Evolutionary conservation across 2,888 invertebrate genomes (phyloP).

Genomic region (Trilocha varians): DNA sequence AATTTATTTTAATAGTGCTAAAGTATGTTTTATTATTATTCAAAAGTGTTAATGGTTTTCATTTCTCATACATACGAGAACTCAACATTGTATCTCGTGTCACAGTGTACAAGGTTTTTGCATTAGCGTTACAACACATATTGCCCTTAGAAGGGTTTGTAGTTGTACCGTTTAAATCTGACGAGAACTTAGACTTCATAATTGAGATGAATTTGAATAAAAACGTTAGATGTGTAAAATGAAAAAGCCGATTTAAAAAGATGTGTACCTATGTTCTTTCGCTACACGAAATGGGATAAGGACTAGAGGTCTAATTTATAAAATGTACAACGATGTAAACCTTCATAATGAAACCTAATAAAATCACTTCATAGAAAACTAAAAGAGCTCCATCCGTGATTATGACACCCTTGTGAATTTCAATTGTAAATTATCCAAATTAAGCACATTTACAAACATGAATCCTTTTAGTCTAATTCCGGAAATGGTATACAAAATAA

Average conservation of each 20-base stretch:
- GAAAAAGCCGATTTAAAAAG: no score
- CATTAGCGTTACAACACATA: background rate
- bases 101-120: background rate
- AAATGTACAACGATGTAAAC: no score
- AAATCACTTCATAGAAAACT: no score
- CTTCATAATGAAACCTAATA: no score
- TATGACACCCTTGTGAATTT: no score
- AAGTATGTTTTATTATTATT: background rate
- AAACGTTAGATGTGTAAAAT: no score
- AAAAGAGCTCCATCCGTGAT: no score
- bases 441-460: background rate
- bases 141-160: background rate
- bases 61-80: background rate
- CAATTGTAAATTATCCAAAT: background rate
- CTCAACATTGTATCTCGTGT: background rate
- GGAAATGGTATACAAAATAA: background rate
- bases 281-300: no score
- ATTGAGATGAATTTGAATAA: no score
- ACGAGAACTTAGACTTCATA: no score
- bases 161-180: background rate
- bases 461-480: background rate
- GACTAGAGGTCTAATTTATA: no score
- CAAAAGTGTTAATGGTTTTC: background rate
- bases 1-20: background rate
- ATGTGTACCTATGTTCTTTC: no score